Evolutionary conservation across 2,888 invertebrate species (phyloP), one percentile per base, ranked within the genome.

Genomic region (Xanthorhoe spadicearia): DNA sequence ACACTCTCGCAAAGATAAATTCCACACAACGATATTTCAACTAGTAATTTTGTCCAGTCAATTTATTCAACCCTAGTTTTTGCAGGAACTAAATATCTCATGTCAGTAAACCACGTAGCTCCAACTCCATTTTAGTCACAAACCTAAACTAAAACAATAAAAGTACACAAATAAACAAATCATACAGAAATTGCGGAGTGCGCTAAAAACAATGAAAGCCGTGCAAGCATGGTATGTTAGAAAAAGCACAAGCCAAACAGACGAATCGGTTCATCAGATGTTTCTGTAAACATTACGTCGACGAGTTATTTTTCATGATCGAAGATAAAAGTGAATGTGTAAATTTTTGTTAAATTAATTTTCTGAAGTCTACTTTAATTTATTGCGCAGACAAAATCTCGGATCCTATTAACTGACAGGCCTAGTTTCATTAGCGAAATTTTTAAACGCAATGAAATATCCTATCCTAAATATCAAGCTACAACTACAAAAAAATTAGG

Each of bases 181-280:
- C 58, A 49, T 67, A 68, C 65, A 64, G 59, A 74, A 72, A 49
- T 57, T 67, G 76, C 54, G 68, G 69, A 68, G 83, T 83, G 85
- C 83, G 79, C 82, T 76, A 76, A 80, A 83, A 83, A 78, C 72
- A 81, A 80, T 74, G 75, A 79, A 85, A 83, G 85, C 85, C 82
- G 85, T 86, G 87, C 82, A 81, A 82, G 83, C 85, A 77, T 81
- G 64, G 56, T 57, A 51, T 66, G 79, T 77, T 77, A 78, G 66
- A 72, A 78, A 80, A 83, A 76, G 80, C 75, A 66, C 61, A 78
- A 81, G 82, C 80, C 72, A 74, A 77, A 77, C 64, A 71, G 19
- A 60, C 67, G 60, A 64, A 52, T 76, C 73, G 71, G 71, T 61
- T 28, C 66, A 65, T 59, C 68, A 51, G 59, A 66, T 66, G 73